Evolutionary conservation across 1,140 invertebrate genomes (phyloP).

Genomic region (Ladona fulva): DNA sequence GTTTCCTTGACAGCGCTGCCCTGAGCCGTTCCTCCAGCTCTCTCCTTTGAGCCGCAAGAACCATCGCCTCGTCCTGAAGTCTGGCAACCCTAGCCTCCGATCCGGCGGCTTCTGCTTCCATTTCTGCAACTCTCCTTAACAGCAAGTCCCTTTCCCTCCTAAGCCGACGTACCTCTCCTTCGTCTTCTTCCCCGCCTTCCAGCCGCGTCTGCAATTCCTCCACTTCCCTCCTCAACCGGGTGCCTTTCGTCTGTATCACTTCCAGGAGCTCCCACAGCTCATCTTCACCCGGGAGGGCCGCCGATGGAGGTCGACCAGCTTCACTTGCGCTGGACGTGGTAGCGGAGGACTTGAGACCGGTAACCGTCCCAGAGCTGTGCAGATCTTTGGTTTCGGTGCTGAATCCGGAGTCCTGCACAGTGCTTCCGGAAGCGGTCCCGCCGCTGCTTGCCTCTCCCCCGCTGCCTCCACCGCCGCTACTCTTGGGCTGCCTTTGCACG

Average conservation of each 20-base stretch:
- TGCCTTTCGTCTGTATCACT: constrained; percentile 71
- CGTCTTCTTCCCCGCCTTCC: constrained; percentile 15
- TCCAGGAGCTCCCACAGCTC: constrained; percentile 77
- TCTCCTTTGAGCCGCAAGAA: constrained; percentile 46
- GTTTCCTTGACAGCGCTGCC: constrained; percentile 42
- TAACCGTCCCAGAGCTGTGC: constrained; percentile 19
- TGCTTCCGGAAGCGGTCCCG: constrained; percentile 35
- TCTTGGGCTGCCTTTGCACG: constrained; percentile 46
- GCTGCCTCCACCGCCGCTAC: constrained; percentile 46
- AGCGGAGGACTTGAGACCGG: constrained; percentile 15
- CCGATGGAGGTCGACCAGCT: neutral
- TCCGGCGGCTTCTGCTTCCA: constrained; percentile 59
- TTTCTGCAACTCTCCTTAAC: constrained; percentile 53
- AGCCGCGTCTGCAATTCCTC: constrained; percentile 37
- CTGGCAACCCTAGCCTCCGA: constrained; percentile 51
- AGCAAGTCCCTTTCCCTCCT: constrained; percentile 60
- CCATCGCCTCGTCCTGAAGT: constrained; percentile 49
- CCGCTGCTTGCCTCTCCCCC: constrained; percentile 41
- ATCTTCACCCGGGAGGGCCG: constrained; percentile 44
- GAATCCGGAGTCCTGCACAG: constrained; percentile 75
- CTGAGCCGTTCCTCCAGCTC: constrained; percentile 54
- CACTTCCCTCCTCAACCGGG: constrained; percentile 62
- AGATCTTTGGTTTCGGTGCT: constrained; percentile 19
- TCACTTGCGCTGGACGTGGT: neutral
- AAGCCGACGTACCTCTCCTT: constrained; percentile 36